Percentiles rank a stretch among this genome's conserved stretches.
These are phyloP conservation scores for Brachionus koreanus DNA, from an alignment of 1,140 invertebrate species.

Conservation along the genomic window DNA sequence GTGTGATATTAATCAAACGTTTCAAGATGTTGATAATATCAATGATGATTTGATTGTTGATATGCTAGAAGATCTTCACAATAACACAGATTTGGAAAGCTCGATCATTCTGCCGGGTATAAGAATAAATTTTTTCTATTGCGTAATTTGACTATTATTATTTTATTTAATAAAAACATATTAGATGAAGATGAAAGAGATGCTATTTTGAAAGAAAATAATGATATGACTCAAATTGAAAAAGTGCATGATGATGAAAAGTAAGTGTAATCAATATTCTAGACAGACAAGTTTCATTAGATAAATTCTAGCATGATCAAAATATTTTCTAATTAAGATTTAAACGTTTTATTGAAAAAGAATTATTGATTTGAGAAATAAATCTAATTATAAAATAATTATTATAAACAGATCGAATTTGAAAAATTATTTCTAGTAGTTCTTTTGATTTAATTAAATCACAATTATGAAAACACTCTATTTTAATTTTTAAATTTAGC, in stretches of 20 bases:
- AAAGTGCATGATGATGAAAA: background rate
- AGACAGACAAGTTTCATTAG: no score
- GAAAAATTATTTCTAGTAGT: no score
- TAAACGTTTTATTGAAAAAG: no score
- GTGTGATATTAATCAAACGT: slow-evolving; percentile 23
- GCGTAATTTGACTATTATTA: background rate
- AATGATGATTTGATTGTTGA: slow-evolving; percentile 25
- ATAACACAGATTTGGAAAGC: slow-evolving; percentile 19
- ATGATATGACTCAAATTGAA: slow-evolving; percentile 3
- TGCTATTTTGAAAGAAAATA: background rate
- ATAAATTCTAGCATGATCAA: no score
- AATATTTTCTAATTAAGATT: no score
- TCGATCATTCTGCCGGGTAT: background rate
- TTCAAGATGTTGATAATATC: background rate
- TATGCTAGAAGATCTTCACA: slow-evolving; percentile 20
- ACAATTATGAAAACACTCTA: no score
- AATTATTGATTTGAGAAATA: no score
- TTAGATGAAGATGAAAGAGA: slow-evolving; percentile 1
- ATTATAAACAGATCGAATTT: no score
- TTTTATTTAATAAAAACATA: background rate
- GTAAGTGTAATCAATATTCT: background rate
- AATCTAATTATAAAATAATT: no score
- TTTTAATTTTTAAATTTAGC: no score
- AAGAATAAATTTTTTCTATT: background rate
- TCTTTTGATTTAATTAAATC: no score